Conservation (phyloP, 2,797 vertebrate genomes). For the Macropodus opercularis region DNA sequence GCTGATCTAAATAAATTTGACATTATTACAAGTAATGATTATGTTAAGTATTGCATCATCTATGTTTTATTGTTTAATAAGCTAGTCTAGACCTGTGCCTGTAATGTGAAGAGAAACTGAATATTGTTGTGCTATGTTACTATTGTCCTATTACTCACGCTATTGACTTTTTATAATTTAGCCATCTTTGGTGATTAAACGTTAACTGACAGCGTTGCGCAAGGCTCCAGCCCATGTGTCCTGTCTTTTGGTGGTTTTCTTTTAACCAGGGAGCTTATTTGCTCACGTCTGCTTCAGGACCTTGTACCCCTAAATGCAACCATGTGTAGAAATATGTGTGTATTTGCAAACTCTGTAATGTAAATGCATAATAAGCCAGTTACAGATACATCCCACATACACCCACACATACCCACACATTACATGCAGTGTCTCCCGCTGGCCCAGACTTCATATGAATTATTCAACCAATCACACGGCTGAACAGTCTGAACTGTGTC, state of each 20-base stretch:
- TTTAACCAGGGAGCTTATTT: neutral
- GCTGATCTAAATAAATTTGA: neutral
- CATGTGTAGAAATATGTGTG: constrained; percentile 6
- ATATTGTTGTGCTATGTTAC: constrained; percentile 46
- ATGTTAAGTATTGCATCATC: neutral
- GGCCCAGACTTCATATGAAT: constrained; percentile 67
- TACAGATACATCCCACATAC: constrained; percentile 36
- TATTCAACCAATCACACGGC: constrained; percentile 79
- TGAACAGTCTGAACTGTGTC: constrained; percentile 63
- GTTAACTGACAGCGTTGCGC: constrained; percentile 31
- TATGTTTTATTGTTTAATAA: neutral
- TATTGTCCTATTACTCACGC: constrained; percentile 21
- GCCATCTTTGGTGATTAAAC: constrained; percentile 33
- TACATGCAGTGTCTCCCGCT: constrained; percentile 35
- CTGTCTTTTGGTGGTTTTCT: constrained; percentile 11
- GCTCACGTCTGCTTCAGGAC: neutral
- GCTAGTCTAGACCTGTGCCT: too few relatives aligned
- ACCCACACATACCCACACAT: constrained; percentile 32
- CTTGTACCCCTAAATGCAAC: constrained; percentile 21
- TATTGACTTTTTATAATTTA: constrained; percentile 12
- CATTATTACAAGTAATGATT: neutral
- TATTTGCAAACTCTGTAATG: constrained; percentile 36
- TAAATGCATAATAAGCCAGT: constrained; percentile 62
- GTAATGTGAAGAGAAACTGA: too few relatives aligned
- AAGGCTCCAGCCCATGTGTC: neutral